Evolutionary conservation across 1,140 invertebrate species (phyloP), one percentile per base, ranked within the genome.

Genomic region (Zaprionus taronus): DNA sequence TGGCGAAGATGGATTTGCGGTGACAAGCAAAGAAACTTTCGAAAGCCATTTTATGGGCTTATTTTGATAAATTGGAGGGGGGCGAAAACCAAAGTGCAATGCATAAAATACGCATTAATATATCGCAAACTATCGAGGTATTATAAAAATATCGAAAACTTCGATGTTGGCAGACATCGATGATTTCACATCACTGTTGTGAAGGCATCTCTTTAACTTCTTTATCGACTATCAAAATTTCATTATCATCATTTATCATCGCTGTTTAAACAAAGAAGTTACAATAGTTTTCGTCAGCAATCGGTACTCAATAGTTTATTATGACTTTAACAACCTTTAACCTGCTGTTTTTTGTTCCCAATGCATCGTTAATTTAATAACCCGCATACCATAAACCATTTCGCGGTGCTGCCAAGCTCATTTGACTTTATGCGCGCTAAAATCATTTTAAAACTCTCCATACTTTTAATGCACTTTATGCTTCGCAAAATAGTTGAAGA

Each of bases 381-480:
- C 0, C 12, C 5, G 11, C 44, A 63, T 28, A 38, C 44, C 58
- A 74, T 79, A 75, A 75, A 64, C 34, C 28, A 34, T 7, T 55
- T 60, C 56, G 36, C 55, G 20, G 64, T 66, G 62, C 65, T 77
- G 77, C 41, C 65, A 80, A 90, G 79, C 85, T 85, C 84, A 77
- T 90, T 79, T 78, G 79, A 90, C 79, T 89, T 90, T 79, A 90
- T 76, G 79, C 58, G 28, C 65, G 44, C 57, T 63, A 80, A 73
- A 89, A 85, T 85, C 84, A 85, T 85, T 90, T 76, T 73, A 68
- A 79, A 81, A 65, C 70, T 64, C 38, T 65, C 67, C 62, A 79
- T 79, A 84, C 71, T 81, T 84, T 76, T 72, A 68, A 90, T 83
- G 75, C 62, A 77, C 75, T 76, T 86, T 74, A 71, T 71, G 84